These are phyloP conservation scores for Apamea sordens DNA, from an alignment of 2,888 invertebrate genomes.

Conservation along the genomic window DNA sequence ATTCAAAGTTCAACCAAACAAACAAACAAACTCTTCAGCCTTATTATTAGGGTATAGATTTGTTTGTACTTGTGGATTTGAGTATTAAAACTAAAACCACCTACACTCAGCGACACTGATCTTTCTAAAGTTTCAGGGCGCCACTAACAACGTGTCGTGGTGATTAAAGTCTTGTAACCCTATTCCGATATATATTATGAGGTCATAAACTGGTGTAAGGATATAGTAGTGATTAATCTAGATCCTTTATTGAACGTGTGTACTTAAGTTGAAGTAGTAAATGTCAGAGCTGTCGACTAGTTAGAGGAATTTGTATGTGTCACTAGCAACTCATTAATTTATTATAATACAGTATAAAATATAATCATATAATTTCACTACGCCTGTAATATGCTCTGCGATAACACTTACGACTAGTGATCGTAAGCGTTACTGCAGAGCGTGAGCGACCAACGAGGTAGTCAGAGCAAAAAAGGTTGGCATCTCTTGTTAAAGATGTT, in stretches of 20 bases:
- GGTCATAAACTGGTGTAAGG: slow-evolving; percentile 30
- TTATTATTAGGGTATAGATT: background rate
- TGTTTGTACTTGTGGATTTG: background rate
- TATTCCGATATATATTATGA: slow-evolving; percentile 26
- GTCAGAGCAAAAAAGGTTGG: background rate
- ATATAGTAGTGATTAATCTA: slow-evolving; percentile 14
- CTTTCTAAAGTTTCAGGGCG: slow-evolving; percentile 20
- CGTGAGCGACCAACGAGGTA: background rate
- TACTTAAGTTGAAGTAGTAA: slow-evolving; percentile 6
- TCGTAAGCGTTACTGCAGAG: too few species aligned
- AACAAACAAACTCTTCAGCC: too few species aligned
- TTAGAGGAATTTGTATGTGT: background rate
- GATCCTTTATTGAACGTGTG: slow-evolving; percentile 7
- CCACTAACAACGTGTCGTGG: slow-evolving; percentile 5
- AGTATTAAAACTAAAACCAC: background rate
- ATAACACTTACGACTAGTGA: background rate
- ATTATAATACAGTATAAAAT: background rate
- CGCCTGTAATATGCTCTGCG: background rate
- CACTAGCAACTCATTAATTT: background rate
- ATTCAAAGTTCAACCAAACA: too few species aligned
- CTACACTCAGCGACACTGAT: background rate
- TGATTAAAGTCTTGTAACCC: slow-evolving; percentile 25
- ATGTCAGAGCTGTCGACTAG: background rate
- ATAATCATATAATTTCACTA: too few species aligned
- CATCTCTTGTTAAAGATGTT: background rate